Conservation (phyloP, 2,797 vertebrate genomes). For the Crocidura indochinensis region DNA sequence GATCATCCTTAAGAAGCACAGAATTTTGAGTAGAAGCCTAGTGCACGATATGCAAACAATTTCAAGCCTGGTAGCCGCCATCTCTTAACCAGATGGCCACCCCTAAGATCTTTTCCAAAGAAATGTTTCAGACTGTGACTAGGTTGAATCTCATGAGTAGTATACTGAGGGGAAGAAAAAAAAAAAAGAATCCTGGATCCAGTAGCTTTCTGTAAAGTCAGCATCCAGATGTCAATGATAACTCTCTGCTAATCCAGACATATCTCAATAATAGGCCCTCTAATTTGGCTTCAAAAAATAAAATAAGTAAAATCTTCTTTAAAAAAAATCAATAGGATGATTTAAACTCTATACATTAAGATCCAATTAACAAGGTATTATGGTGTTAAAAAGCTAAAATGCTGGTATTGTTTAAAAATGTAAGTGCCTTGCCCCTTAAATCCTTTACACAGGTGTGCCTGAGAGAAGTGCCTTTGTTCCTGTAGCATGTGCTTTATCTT, state of each 20-base stretch:
- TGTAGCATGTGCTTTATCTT: not conserved
- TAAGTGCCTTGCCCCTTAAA: not conserved
- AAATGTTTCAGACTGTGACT: slow-evolving; percentile 31
- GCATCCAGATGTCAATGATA: not conserved
- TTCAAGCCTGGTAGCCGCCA: slow-evolving; percentile 12
- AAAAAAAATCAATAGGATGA: slow-evolving; percentile 18
- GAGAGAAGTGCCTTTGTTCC: not conserved
- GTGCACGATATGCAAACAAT: not conserved
- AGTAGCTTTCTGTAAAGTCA: not conserved
- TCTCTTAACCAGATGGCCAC: slow-evolving; percentile 21
- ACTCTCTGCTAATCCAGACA: slow-evolving; percentile 35
- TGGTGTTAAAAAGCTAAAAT: not conserved
- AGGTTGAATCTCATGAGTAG: slow-evolving; percentile 28
- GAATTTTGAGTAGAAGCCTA: slow-evolving; percentile 14
- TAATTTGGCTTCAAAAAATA: slow-evolving; percentile 54
- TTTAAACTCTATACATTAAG: slow-evolving; percentile 45
- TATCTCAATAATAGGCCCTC: slow-evolving; percentile 46
- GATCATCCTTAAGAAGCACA: not conserved
- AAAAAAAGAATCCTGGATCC: not conserved
- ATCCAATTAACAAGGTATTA: slow-evolving; percentile 22
- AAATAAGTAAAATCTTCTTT: not conserved
- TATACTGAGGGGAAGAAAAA: not conserved
- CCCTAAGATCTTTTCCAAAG: slow-evolving; percentile 49
- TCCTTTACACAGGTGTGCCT: not conserved
- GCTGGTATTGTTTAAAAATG: not conserved